Base-by-base conservation (phyloP, 2,888 invertebrate genomes). In the Chymomyza caudatula region DNA sequence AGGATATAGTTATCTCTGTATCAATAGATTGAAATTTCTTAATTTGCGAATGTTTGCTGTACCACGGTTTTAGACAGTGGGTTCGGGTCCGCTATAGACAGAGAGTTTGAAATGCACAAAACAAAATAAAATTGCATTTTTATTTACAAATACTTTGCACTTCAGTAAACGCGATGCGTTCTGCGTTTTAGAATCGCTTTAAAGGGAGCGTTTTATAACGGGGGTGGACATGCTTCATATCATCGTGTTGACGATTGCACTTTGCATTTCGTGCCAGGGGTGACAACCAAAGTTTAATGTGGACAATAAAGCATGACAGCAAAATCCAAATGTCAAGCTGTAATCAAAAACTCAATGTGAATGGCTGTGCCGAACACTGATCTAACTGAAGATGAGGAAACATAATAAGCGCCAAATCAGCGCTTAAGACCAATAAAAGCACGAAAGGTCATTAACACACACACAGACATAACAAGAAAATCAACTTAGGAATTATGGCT, bases 401-500 rank as follows among this genome's bases (percentile, higher is more conserved):
- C 43, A 13, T n/a, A 22, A 37, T 44, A 20, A 57, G 22, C 3
- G n/a, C n/a, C 20, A 57, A 57, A 43, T 43, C 37, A 44, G 43
- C 13, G 19, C 13, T n/a, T 42, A 43, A 43, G 13, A 42, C 8
- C 42, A 43, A 19, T 13, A 44, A 54, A 54, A 53, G 22, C 22
- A n/a, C 25, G 0, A 19, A 15, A 25, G 23, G 15, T 54, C 25
- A 54, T 25, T 54, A 42, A 37, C 25, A 43, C 22, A 23, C 25
- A 20, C 15, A 11, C 23, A 42, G 19, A 51, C 17, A 52, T 29
- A 79, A 88, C 88, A 88, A 88, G 88, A 83, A 88, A 88, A 88
- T 81, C 88, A 88, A 87, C 88, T 88, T 88, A 85, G 86, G 78
- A 87, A 78, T 88, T 83, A 88, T 84, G 88, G 79, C 74, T 82